Evolutionary conservation across 2,888 invertebrate genomes (phyloP).

Genomic region (Brachyptera putata): DNA sequence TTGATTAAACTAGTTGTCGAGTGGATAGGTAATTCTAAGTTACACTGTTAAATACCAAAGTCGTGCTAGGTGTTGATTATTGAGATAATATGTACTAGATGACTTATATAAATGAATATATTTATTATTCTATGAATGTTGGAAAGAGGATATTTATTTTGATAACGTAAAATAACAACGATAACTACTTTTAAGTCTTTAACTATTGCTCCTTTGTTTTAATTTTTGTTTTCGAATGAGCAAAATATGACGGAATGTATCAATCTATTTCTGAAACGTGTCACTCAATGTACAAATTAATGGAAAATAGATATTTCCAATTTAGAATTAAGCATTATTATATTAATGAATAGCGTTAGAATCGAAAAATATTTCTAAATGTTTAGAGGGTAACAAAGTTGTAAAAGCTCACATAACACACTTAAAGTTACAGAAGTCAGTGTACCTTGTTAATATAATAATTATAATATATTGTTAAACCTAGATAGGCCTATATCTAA

Average conservation of each 20-base stretch:
- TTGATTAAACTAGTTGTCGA: neutral
- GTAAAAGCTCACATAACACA: slow-evolving; percentile 5
- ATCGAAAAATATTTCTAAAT: neutral
- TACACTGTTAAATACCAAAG: no score
- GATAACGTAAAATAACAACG: slow-evolving; percentile 1
- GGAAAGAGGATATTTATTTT: slow-evolving; percentile 18
- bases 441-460: neutral
- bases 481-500: no score
- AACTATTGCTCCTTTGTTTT: slow-evolving; percentile 13
- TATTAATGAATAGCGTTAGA: neutral
- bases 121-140: slow-evolving; percentile 17
- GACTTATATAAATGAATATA: slow-evolving; percentile 11
- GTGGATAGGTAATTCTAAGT: no score
- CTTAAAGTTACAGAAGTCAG: neutral
- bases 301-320: slow-evolving; percentile 10
- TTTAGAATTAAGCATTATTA: no score
- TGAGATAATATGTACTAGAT: neutral
- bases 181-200: no score
- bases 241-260: slow-evolving; percentile 7
- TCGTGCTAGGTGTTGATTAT: neutral
- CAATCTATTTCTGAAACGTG: slow-evolving; percentile 1
- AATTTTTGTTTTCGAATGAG: slow-evolving; percentile 15
- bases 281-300: slow-evolving; percentile 30
- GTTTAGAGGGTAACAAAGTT: neutral
- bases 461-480: neutral